phyloP scores from a whole-genome alignment of 2,888 invertebrate species.

The Rhingia campestris region DNA sequence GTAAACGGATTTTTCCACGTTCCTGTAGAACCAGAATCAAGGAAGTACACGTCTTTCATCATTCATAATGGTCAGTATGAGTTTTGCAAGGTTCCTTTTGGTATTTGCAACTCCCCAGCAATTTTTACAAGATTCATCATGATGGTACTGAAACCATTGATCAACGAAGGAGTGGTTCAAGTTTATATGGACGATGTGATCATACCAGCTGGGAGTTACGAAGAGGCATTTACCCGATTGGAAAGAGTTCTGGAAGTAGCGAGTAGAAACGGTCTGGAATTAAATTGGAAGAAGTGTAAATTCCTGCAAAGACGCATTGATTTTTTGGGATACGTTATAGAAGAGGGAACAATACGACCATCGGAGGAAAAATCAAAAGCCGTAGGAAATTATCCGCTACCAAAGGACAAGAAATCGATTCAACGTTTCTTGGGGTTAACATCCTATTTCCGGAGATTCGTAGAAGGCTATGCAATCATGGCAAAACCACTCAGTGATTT shows the following conservation, averaged over 20 bases:
- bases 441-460: conserved; percentile 24
- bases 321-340: too few relatives aligned
- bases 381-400: too few relatives aligned
- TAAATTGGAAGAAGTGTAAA: too few relatives aligned
- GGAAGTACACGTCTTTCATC: conserved; percentile 29
- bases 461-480: background rate
- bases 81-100: conserved; percentile 18
- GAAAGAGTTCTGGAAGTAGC: conserved; percentile 1
- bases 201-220: background rate
- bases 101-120: conserved; percentile 13
- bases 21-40: too few relatives aligned
- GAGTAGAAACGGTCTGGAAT: background rate
- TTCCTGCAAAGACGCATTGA: too few relatives aligned
- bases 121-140: too few relatives aligned
- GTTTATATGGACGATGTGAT: conserved; percentile 27
- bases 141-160: conserved; percentile 3
- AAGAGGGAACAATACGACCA: too few relatives aligned
- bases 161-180: conserved; percentile 1
- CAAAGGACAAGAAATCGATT: conserved; percentile 10
- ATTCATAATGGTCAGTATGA: conserved; percentile 16
- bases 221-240: background rate
- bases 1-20: background rate
- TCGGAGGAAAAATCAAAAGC: too few relatives aligned
- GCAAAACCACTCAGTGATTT: conserved; percentile 69
- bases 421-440: background rate